These are phyloP conservation scores for Ennomos erosarius DNA, from an alignment of 2,888 invertebrate genomes.

Conservation along the genomic window DNA sequence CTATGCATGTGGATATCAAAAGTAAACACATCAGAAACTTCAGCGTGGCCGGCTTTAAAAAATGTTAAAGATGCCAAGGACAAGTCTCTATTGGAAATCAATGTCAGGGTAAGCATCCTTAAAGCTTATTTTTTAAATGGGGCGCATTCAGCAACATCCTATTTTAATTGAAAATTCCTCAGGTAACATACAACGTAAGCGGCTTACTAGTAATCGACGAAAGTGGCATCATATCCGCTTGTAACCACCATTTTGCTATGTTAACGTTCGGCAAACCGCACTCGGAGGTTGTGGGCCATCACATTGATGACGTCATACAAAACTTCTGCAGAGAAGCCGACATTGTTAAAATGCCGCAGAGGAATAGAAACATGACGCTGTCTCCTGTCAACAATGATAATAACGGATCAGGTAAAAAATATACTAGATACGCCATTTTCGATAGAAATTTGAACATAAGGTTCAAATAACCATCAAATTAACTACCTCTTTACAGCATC, in stretches of 20 bases:
- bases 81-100: constrained; percentile 67
- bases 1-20: constrained; percentile 83
- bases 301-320: constrained; percentile 85
- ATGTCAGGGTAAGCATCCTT: constrained; percentile 68
- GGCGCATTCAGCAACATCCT: background rate
- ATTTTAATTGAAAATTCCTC: constrained; percentile 2
- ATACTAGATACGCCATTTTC: no score
- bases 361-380: constrained; percentile 81
- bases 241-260: constrained; percentile 88
- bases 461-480: background rate
- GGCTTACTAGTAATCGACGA: constrained; percentile 87
- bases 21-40: constrained; percentile 57
- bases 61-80: constrained; percentile 59
- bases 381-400: constrained; percentile 84
- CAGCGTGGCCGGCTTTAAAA: constrained; percentile 58
- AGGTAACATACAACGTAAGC: constrained; percentile 87
- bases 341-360: constrained; percentile 68
- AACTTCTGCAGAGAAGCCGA: constrained; percentile 86
- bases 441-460: no score
- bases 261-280: constrained; percentile 87
- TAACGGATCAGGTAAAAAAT: constrained; percentile 65
- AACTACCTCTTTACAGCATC: constrained; percentile 55
- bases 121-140: no score
- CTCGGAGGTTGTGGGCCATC: constrained; percentile 84
- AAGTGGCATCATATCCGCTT: constrained; percentile 86